These are phyloP conservation scores for Hylia prasina DNA, from an alignment of 2,113 vertebrate species.

Conservation along the genomic window DNA sequence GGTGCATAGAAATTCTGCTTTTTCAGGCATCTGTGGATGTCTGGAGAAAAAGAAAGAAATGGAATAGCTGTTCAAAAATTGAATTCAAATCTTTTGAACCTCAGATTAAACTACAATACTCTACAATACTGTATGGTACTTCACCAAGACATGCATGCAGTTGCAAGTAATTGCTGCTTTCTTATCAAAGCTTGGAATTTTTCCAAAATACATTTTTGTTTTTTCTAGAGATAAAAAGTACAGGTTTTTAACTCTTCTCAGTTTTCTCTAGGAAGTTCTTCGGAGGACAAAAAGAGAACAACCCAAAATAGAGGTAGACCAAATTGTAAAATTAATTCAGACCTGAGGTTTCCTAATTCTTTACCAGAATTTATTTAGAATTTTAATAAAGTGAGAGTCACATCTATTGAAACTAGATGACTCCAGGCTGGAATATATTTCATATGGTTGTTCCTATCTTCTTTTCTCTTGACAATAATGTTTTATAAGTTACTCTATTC, in stretches of 20 bases:
- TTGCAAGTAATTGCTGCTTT: not conserved
- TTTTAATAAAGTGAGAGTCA: not conserved
- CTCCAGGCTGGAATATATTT: not conserved
- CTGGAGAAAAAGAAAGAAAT: not conserved
- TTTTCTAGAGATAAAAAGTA: not conserved
- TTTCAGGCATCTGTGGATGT: not conserved
- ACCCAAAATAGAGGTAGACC: not conserved
- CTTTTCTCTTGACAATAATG: not conserved
- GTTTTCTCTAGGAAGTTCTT: not conserved
- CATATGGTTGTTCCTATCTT: not conserved
- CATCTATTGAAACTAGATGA: not conserved
- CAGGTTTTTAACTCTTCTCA: not conserved
- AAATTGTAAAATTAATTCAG: not conserved
- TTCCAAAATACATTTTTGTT: not conserved
- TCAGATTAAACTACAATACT: not conserved
- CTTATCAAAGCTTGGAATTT: not conserved
- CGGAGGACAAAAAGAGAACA: not conserved
- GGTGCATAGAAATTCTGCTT: not conserved
- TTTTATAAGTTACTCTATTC: not conserved
- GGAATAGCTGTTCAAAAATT: not conserved
- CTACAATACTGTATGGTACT: not conserved
- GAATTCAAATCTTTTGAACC: not conserved
- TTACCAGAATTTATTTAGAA: not conserved
- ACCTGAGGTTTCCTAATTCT: not conserved
- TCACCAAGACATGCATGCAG: accelerated